Percentiles rank a stretch among this genome's conserved stretches.
phyloP scores from a whole-genome alignment of 2,888 invertebrate genomes.

The Eueremaeus valkanovi region DNA sequence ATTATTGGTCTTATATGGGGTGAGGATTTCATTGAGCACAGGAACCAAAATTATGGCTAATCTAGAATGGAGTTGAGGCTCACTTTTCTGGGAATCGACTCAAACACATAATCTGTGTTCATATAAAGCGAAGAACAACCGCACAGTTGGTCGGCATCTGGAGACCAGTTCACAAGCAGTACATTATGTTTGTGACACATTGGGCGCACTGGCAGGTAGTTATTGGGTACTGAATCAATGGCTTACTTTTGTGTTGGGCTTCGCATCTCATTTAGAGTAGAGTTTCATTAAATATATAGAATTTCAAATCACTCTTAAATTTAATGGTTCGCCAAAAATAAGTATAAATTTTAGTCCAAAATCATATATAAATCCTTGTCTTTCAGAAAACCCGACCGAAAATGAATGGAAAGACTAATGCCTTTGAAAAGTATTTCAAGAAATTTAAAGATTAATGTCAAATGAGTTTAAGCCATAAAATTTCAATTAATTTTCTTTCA shows the following conservation, averaged over 20 bases:
- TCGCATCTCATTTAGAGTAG: background rate
- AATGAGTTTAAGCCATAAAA: background rate
- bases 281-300: constrained; percentile 15
- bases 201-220: constrained; percentile 30
- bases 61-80: constrained; percentile 17
- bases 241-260: constrained; percentile 16
- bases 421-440: background rate
- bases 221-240: constrained; percentile 19
- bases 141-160: constrained; percentile 20
- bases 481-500: no score
- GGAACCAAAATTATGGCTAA: constrained; percentile 15
- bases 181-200: constrained; percentile 24
- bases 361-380: constrained; percentile 2
- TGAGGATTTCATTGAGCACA: constrained; percentile 18
- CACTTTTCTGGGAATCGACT: constrained; percentile 16
- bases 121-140: background rate
- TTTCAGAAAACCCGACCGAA: background rate
- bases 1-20: background rate
- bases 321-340: constrained; percentile 17
- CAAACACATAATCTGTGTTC: constrained; percentile 1
- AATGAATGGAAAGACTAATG: background rate
- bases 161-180: constrained; percentile 22
- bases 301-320: constrained; percentile 21
- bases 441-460: background rate
- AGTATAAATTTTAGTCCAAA: constrained; percentile 12